These are phyloP conservation scores for Halcyon malimbica DNA, from an alignment of 2,113 vertebrate genomes.

Conservation along the genomic window DNA sequence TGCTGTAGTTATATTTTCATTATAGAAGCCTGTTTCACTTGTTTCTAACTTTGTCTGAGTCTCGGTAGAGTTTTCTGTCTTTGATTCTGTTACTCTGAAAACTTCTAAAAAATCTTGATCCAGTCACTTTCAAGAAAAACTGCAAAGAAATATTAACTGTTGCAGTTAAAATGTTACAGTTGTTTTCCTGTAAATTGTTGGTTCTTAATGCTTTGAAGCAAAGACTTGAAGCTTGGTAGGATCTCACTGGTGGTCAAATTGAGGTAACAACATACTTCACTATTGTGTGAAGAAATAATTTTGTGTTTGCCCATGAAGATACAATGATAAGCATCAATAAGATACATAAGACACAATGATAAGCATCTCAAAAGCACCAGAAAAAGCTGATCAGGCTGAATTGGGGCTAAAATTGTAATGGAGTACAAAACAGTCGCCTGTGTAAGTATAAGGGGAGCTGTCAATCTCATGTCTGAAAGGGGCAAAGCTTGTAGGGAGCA, in stretches of 20 bases:
- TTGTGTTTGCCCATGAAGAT: not conserved
- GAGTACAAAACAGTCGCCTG: not conserved
- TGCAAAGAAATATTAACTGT: not conserved
- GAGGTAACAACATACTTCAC: not conserved
- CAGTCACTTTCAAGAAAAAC: not conserved
- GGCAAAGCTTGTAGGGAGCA: not conserved
- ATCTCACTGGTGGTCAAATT: not conserved
- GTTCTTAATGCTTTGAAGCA: not conserved
- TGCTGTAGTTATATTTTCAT: not conserved
- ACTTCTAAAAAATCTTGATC: not conserved
- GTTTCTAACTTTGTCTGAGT: not conserved
- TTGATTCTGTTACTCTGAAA: not conserved
- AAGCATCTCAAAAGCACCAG: not conserved
- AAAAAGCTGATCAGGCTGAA: not conserved
- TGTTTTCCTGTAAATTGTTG: not conserved
- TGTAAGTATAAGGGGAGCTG: not conserved
- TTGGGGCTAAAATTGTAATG: not conserved
- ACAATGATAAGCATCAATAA: not conserved
- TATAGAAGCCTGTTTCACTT: not conserved
- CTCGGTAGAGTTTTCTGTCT: not conserved
- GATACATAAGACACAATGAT: not conserved
- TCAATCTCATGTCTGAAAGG: not conserved
- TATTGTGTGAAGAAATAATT: not conserved
- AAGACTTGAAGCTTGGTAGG: not conserved
- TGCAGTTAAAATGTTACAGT: not conserved